A percentile compares a stretch with the other conserved stretches of the same genome.
Evolutionary conservation across 2,888 invertebrate genomes (phyloP).

Genomic region (Xestoiulus laeticollis): DNA sequence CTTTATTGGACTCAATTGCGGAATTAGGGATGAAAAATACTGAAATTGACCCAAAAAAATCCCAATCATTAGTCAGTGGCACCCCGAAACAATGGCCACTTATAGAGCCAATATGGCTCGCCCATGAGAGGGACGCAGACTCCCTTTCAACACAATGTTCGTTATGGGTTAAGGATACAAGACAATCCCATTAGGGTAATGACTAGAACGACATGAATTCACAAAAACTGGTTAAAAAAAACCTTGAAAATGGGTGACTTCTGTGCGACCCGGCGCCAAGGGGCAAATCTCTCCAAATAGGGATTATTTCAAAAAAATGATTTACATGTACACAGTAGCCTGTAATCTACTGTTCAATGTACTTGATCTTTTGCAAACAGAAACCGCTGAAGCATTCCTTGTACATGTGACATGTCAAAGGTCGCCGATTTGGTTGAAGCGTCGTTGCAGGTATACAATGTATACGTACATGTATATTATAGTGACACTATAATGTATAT

Average conservation of each 20-base stretch:
- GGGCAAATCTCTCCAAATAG: not conserved
- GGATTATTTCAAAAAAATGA: not conserved
- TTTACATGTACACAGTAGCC: too few species aligned
- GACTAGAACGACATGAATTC: slow-evolving; percentile 28
- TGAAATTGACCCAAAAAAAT: not conserved
- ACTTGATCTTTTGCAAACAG: not conserved
- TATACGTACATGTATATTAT: too few species aligned
- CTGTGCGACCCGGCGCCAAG: not conserved
- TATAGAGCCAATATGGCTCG: slow-evolving; percentile 14
- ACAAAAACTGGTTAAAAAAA: not conserved
- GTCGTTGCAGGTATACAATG: not conserved
- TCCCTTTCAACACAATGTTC: slow-evolving; percentile 1
- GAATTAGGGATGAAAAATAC: slow-evolving; percentile 29
- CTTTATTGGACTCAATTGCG: slow-evolving; percentile 10
- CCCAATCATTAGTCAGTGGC: not conserved
- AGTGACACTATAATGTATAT: too few species aligned
- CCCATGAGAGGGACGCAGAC: not conserved
- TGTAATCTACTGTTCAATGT: not conserved
- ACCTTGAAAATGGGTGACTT: not conserved
- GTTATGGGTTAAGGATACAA: slow-evolving; percentile 23
- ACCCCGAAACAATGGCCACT: slow-evolving; percentile 18
- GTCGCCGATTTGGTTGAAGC: not conserved
- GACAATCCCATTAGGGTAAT: slow-evolving; percentile 37
- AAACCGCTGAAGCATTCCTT: not conserved
- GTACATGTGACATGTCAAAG: not conserved